Evolutionary conservation across 2,797 vertebrate species (phyloP).

Genomic region (Argya squamiceps): DNA sequence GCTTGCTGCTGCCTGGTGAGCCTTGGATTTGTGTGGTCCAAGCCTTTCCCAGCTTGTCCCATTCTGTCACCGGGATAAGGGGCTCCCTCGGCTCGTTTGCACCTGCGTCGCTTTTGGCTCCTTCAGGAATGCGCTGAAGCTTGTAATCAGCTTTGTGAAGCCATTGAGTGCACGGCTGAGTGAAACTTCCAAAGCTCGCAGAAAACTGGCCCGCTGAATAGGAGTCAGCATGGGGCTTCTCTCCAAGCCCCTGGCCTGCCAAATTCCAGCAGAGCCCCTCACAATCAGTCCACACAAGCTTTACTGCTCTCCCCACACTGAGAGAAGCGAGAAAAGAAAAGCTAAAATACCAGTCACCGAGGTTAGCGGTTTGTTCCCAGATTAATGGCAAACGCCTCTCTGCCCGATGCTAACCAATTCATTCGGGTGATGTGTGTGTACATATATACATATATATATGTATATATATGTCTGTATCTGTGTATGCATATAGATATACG

Average conservation of each 20-base stretch:
- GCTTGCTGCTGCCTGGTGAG: constrained; percentile 80
- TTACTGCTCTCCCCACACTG: constrained; percentile 82
- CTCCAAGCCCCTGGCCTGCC: constrained; percentile 90
- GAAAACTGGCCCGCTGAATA: constrained; percentile 90
- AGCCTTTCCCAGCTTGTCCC: constrained; percentile 85
- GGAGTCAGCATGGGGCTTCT: constrained; percentile 94
- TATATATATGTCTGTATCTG: rapidly evolving
- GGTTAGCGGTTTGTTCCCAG: constrained; percentile 83
- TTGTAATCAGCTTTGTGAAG: constrained; percentile 99
- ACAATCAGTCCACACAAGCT: constrained; percentile 93
- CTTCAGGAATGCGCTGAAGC: constrained; percentile 98
- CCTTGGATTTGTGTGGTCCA: constrained; percentile 91
- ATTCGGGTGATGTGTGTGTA: background rate
- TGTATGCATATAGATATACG: rapidly evolving
- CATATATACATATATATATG: rapidly evolving
- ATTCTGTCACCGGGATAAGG: constrained; percentile 87
- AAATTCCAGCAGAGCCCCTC: constrained; percentile 97
- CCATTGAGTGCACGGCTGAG: constrained; percentile 96
- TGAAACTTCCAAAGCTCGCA: constrained; percentile 97
- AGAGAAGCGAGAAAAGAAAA: constrained; percentile 81
- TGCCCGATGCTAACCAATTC: constrained; percentile 36
- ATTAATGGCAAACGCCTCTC: constrained; percentile 77
- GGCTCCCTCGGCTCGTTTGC: constrained; percentile 88
- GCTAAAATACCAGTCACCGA: constrained; percentile 80
- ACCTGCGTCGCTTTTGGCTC: constrained; percentile 96